phyloP scores from a whole-genome alignment of 2,113 vertebrate genomes.

The Phalacrocorax aristotelis region DNA sequence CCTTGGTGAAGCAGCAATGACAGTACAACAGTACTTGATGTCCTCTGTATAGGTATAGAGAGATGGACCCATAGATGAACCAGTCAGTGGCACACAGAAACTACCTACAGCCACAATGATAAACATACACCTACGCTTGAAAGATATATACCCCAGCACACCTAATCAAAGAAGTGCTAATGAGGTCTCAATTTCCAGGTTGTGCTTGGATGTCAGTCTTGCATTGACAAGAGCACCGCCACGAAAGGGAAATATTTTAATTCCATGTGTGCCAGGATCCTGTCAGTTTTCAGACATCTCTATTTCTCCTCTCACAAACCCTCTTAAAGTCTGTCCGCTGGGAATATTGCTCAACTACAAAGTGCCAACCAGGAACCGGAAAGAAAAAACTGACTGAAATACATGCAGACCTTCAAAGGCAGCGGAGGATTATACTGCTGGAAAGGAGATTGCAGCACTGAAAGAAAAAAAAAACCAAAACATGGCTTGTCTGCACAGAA shows the following conservation, averaged over 20 bases:
- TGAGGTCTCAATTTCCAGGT: constrained; percentile 30
- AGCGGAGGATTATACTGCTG: neutral
- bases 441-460: neutral
- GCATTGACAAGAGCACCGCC: neutral
- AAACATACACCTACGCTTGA: accelerated
- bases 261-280: constrained; percentile 23
- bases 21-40: neutral
- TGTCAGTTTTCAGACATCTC: constrained; percentile 55
- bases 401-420: constrained; percentile 1
- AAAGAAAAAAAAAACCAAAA: neutral
- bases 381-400: constrained; percentile 16
- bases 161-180: neutral
- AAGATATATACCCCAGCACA: neutral
- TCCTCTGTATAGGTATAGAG: neutral
- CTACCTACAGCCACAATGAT: neutral
- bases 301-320: constrained; percentile 18
- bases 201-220: constrained; percentile 34
- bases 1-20: neutral
- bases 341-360: constrained; percentile 2
- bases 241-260: constrained; percentile 33
- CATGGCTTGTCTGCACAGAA: neutral
- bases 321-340: constrained; percentile 5
- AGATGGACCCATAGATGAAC: neutral
- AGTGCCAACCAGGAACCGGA: neutral
- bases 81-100: neutral